Evolutionary conservation across 1,140 invertebrate species (phyloP).

Genomic region (Teleopsis dalmanni): DNA sequence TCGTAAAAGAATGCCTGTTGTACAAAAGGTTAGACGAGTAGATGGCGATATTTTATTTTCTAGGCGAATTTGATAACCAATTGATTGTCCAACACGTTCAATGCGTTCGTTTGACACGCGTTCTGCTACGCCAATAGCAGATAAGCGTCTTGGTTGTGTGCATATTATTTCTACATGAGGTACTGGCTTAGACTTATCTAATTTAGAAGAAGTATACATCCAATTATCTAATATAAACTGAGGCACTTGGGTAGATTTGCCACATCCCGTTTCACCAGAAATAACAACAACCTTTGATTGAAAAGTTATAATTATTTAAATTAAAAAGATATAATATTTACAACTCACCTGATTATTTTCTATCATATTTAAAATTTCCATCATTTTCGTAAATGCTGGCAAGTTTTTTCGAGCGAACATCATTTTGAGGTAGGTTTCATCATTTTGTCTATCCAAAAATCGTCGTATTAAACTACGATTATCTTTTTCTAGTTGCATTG

Average conservation of each 20-base stretch:
- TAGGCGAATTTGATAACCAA: constrained; percentile 80
- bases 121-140: constrained; percentile 86
- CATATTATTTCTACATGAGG: constrained; percentile 62
- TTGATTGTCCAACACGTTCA: constrained; percentile 69
- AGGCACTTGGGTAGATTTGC: constrained; percentile 85
- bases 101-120: constrained; percentile 79
- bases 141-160: constrained; percentile 86
- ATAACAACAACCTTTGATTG: constrained; percentile 59
- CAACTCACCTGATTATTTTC: constrained; percentile 48
- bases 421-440: constrained; percentile 57
- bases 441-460: constrained; percentile 52
- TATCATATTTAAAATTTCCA: constrained; percentile 58
- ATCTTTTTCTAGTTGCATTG: constrained; percentile 50
- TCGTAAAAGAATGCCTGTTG: constrained; percentile 80
- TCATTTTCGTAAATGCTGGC: constrained; percentile 59
- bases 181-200: constrained; percentile 14
- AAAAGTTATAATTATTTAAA: neutral
- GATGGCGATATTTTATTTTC: constrained; percentile 67
- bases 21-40: constrained; percentile 82
- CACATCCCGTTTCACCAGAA: constrained; percentile 81
- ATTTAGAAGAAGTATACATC: constrained; percentile 33
- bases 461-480: constrained; percentile 53
- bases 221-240: constrained; percentile 85
- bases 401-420: constrained; percentile 53
- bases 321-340: constrained; percentile 16